Evolutionary conservation across 2,113 vertebrate species (phyloP).

Genomic region (Ceyx margarethae): DNA sequence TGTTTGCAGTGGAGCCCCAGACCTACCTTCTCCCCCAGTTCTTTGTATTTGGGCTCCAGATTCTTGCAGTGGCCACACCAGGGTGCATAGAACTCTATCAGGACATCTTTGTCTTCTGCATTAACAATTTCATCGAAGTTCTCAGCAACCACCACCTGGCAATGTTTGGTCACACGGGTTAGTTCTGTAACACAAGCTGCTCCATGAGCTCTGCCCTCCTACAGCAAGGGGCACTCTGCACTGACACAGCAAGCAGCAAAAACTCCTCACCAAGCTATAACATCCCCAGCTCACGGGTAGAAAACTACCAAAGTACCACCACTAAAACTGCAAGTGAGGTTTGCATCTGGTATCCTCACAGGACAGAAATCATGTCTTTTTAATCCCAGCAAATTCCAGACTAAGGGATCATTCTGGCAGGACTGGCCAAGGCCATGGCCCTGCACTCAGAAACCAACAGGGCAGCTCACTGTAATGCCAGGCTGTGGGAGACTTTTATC

Average conservation of each 20-base stretch:
- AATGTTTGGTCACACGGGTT: not conserved
- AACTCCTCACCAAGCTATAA: not conserved
- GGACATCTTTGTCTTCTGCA: conserved; percentile 91
- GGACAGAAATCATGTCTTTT: not conserved
- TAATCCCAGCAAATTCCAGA: not conserved
- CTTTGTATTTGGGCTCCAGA: conserved; percentile 95
- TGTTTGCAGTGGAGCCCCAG: not conserved
- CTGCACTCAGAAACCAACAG: not conserved
- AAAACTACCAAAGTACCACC: not conserved
- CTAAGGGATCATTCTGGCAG: not conserved
- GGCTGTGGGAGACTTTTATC: not conserved
- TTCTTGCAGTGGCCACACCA: conserved; percentile 99
- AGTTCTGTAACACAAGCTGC: not conserved
- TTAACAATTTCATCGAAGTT: conserved; percentile 97
- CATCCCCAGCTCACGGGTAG: not conserved
- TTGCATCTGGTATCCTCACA: not conserved
- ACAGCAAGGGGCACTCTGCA: not conserved
- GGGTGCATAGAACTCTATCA: conserved; percentile 96
- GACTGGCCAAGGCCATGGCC: not conserved
- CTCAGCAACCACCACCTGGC: conserved; percentile 92
- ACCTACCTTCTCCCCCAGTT: conserved; percentile 93
- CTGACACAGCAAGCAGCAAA: not conserved
- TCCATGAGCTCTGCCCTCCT: not conserved
- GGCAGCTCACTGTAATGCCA: not conserved
- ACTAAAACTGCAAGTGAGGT: not conserved